Percentiles rank a stretch among this genome's conserved stretches.
Conservation (phyloP, 1,140 invertebrate genomes). For the Ylistrum balloti region DNA sequence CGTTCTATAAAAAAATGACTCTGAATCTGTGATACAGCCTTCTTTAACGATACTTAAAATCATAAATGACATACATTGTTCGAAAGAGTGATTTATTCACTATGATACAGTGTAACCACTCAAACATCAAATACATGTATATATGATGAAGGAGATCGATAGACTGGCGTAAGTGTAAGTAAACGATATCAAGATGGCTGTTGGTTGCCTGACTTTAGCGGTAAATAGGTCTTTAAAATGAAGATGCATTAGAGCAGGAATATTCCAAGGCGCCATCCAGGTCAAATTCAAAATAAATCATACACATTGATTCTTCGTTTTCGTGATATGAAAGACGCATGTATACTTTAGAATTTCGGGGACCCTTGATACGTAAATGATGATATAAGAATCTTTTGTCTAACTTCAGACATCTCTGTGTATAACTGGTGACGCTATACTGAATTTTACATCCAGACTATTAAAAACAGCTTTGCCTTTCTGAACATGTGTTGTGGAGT, state of each 20-base stretch:
- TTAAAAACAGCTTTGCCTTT: not conserved
- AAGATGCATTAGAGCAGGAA: not conserved
- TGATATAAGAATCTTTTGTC: not conserved
- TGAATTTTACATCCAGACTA: not conserved
- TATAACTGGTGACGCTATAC: not conserved
- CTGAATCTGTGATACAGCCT: too few species aligned
- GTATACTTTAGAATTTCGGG: not conserved
- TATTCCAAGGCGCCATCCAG: not conserved
- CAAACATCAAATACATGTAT: too few species aligned
- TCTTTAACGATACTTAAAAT: too few species aligned
- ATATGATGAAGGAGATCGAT: not conserved
- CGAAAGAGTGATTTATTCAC: too few species aligned
- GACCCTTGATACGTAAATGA: not conserved
- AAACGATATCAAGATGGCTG: not conserved
- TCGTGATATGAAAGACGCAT: constrained; percentile 17
- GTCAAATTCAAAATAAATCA: not conserved
- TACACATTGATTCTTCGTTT: not conserved
- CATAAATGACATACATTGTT: too few species aligned
- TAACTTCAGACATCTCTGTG: not conserved
- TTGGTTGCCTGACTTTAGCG: not conserved
- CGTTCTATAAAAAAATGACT: too few species aligned
- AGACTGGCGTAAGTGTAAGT: not conserved
- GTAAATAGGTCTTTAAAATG: constrained; percentile 10
- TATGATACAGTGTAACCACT: too few species aligned
- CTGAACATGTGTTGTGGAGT: not conserved